Conservation (phyloP, 2,888 invertebrate genomes). For the Cataglyphis rosenhaueri region DNA sequence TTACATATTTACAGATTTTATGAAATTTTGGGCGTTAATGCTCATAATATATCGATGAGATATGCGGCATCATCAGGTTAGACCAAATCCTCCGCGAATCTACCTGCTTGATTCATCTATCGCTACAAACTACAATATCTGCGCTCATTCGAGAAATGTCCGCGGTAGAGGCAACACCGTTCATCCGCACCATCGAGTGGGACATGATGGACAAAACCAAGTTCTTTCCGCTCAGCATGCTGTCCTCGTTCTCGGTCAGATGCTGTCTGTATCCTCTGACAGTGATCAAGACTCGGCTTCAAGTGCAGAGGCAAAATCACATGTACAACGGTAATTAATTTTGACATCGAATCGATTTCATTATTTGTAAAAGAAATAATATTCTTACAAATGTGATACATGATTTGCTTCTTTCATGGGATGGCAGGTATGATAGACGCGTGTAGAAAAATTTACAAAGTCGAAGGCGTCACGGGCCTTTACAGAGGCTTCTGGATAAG, state of each 20-base stretch:
- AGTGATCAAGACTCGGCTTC: conserved; percentile 97
- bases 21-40: conserved; percentile 77
- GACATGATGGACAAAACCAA: conserved; percentile 99
- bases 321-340: conserved; percentile 90
- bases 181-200: conserved; percentile 97
- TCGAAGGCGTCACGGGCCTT: conserved; percentile 94
- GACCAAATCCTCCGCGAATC: conserved; percentile 52
- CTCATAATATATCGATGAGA: conserved; percentile 79
- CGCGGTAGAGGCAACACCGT: conserved; percentile 87
- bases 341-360: neutral
- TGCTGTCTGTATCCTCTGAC: conserved; percentile 94
- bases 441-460: conserved; percentile 93
- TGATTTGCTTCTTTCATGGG: neutral
- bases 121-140: conserved; percentile 46
- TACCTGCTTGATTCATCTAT: conserved; percentile 53
- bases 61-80: conserved; percentile 80
- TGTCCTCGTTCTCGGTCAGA: conserved; percentile 93
- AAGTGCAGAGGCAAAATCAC: conserved; percentile 93
- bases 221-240: conserved; percentile 96
- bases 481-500: conserved; percentile 98
- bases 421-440: conserved; percentile 92
- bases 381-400: neutral
- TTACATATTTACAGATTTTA: conserved; percentile 41
- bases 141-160: conserved; percentile 78
- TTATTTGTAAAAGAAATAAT: neutral